Evolutionary conservation across 2,888 invertebrate genomes (phyloP).

Genomic region (Pecten maximus): DNA sequence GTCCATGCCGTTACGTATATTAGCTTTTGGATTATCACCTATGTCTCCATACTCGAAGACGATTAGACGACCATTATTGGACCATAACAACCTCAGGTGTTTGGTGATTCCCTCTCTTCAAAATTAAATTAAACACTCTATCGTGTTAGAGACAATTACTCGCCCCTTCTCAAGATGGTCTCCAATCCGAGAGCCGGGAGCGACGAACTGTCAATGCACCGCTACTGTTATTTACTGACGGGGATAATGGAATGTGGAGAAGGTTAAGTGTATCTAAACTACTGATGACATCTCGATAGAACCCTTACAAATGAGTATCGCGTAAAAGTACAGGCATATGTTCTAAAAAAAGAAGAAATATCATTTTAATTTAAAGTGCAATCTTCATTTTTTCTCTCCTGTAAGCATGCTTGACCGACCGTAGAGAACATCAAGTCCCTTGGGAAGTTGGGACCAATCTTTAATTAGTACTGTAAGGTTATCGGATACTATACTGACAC

Average conservation of each 20-base stretch:
- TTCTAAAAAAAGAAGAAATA: neutral
- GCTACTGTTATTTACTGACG: neutral
- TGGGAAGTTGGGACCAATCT: no score
- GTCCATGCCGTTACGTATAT: neutral
- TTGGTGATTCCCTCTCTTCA: neutral
- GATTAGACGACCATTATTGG: neutral
- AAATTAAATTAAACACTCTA: neutral
- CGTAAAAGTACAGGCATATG: neutral
- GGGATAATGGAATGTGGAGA: neutral
- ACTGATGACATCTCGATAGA: neutral
- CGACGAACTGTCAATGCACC: neutral
- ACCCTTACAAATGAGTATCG: neutral
- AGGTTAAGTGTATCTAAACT: neutral
- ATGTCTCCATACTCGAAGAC: neutral
- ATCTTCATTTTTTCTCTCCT: no score
- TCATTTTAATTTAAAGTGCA: no score
- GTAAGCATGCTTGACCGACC: no score
- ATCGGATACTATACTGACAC: no score
- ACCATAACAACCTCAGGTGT: neutral
- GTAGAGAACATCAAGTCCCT: no score
- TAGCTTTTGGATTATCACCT: neutral
- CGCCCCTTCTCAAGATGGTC: neutral
- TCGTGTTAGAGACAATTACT: conserved; percentile 1
- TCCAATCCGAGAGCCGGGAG: neutral
- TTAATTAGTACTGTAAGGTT: no score